phyloP scores from a whole-genome alignment of 2,888 invertebrate species.

The Rhagophthalmus giganteus region DNA sequence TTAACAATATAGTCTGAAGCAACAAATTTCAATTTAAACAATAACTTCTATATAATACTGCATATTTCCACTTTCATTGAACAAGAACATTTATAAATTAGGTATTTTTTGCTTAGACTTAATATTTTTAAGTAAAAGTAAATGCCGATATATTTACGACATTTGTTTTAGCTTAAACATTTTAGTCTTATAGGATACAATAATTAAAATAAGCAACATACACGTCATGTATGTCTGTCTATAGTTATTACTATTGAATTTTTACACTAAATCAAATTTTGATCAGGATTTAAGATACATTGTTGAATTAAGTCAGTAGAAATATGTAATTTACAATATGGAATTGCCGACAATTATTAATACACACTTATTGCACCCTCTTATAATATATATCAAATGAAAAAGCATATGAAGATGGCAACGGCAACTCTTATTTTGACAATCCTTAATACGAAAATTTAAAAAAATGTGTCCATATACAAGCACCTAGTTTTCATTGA shows the following conservation, averaged over 20 bases:
- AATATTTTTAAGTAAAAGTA: no score
- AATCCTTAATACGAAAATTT: constrained; percentile 22
- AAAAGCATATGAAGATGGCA: no score
- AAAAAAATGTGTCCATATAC: constrained; percentile 34
- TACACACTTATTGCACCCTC: constrained; percentile 33
- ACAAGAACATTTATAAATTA: constrained; percentile 13
- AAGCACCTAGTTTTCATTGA: constrained; percentile 44
- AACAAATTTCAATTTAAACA: constrained; percentile 12
- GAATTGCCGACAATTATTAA: constrained; percentile 34
- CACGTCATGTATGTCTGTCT: no score
- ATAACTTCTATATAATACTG: constrained; percentile 18
- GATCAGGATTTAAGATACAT: constrained; percentile 42
- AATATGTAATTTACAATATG: constrained; percentile 32
- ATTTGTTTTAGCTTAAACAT: no score
- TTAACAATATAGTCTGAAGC: constrained; percentile 1
- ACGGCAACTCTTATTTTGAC: constrained; percentile 37
- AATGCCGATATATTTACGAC: no score
- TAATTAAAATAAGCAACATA: constrained; percentile 12
- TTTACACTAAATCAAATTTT: no score
- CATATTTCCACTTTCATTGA: constrained; percentile 19
- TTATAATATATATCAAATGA: no score
- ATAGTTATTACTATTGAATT: no score
- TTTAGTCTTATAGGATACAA: no score
- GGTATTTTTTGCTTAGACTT: no score
- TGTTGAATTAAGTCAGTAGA: constrained; percentile 42